These are phyloP conservation scores for Dastarcus helophoroides DNA, from an alignment of 2,888 invertebrate species.

Conservation along the genomic window DNA sequence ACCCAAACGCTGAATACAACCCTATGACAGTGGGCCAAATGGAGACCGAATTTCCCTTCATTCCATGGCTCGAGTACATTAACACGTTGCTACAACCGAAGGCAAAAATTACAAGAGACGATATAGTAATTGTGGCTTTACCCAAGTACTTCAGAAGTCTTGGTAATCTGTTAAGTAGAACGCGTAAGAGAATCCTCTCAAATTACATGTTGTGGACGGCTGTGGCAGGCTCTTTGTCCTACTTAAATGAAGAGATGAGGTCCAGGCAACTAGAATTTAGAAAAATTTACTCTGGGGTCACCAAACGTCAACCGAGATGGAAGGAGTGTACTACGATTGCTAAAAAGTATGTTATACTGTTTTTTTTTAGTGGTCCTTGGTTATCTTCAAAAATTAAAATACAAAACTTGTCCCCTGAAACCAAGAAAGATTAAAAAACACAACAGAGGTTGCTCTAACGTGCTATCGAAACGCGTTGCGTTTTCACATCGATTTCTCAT, in stretches of 20 bases:
- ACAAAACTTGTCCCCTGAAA: too few relatives aligned
- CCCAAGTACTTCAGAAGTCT: slow-evolving; percentile 35
- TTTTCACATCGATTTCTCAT: too few relatives aligned
- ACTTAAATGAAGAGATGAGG: slow-evolving; percentile 59
- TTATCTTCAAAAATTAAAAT: too few relatives aligned
- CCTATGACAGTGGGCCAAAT: slow-evolving; percentile 35
- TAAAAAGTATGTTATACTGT: slow-evolving; percentile 23
- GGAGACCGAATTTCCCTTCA: slow-evolving; percentile 27
- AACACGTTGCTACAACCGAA: slow-evolving; percentile 33
- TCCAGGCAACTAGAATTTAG: slow-evolving; percentile 63
- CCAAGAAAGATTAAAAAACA: too few relatives aligned
- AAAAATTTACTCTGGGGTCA: slow-evolving; percentile 62
- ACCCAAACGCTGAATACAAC: slow-evolving; percentile 16
- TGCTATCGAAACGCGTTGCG: too few relatives aligned
- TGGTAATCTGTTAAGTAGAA: slow-evolving; percentile 15
- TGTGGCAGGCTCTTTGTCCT: slow-evolving; percentile 60
- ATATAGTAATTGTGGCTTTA: slow-evolving; percentile 39
- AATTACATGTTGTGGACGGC: slow-evolving; percentile 86
- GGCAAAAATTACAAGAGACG: slow-evolving; percentile 24
- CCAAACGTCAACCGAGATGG: slow-evolving; percentile 67
- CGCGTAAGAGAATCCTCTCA: slow-evolving; percentile 45
- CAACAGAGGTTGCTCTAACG: too few relatives aligned
- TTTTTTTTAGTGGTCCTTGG: too few relatives aligned
- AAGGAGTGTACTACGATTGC: slow-evolving; percentile 71
- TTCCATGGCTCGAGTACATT: slow-evolving; percentile 28